phyloP scores from a whole-genome alignment of 2,113 vertebrate genomes.

The Canis aureus region DNA sequence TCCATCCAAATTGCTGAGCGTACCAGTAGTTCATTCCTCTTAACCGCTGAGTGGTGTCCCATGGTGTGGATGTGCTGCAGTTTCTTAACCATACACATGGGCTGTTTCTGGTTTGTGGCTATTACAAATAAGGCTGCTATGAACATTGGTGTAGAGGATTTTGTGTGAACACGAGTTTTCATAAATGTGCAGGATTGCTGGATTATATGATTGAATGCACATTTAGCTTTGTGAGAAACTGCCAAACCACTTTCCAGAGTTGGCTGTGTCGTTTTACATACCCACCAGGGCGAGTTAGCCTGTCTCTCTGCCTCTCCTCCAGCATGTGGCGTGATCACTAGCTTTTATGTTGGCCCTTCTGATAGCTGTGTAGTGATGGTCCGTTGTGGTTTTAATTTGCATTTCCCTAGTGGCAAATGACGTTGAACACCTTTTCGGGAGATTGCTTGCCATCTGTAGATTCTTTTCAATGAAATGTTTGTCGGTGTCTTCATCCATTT shows the following conservation, averaged over 20 bases:
- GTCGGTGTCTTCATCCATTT: not conserved
- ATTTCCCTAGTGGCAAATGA: not conserved
- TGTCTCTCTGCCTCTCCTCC: not conserved
- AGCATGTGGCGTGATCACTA: not conserved
- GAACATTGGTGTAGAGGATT: not conserved
- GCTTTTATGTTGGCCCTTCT: not conserved
- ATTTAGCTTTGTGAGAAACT: not conserved
- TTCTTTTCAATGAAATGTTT: not conserved
- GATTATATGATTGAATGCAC: not conserved
- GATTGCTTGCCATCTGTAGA: not conserved
- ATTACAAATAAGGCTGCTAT: not conserved
- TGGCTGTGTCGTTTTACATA: not conserved
- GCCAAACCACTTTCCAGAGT: not conserved
- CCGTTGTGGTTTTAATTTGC: not conserved
- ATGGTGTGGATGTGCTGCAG: not conserved
- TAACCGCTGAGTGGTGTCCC: not conserved
- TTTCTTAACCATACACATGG: not conserved
- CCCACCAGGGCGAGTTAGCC: not conserved
- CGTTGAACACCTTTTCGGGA: not conserved
- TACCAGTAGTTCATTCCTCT: not conserved
- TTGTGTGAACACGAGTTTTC: not conserved
- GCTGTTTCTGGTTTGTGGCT: not conserved
- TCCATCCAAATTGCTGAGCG: not conserved
- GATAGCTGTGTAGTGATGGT: not conserved
- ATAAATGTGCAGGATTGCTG: not conserved